Evolutionary conservation across 2,113 vertebrate genomes (phyloP), one percentile per base, ranked within the genome.

Genomic region (Trichomycterus rosablanca): DNA sequence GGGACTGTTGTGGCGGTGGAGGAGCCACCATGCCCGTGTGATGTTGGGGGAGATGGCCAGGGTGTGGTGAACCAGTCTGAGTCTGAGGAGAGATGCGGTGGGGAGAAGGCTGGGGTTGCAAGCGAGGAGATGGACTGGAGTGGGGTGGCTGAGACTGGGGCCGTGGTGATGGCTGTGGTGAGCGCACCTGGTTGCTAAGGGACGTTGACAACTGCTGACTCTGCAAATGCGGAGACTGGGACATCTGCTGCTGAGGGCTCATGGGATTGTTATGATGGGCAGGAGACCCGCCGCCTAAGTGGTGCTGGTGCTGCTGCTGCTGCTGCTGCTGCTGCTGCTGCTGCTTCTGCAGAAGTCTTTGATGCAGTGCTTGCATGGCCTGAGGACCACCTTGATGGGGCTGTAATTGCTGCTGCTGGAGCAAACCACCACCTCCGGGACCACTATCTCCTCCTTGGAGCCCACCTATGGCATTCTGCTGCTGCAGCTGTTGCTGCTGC

Each of bases 21-120:
- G 91, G 90, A 6, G 89, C 91, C 65, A 92, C 82, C 86, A 88
- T 88, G 28, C 74, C 80, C 15, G 82, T 73, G 42, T 89, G 91
- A 76, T 89, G 89, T 50, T 81, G 81, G 66, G 89, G 18, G 1
- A 85, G 66, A 59, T 87, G 87, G 2, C 73, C 76, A 0, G 81
- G 94, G 75, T 97, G 96, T 1, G 95, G 96, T 10, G 96, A 98
- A 59, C 92, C 94, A 14, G 73, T 87, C 63, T 86, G 84, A 12
- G 93, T 97, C 82, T 97, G 93, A 1, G 95, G 96, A 69, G 96
- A 96, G 52, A 96, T 95, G 16, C 93, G 94, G 78, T 98, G 95
- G 0, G 95, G 96, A 14, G 96, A 98, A 68, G 92, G 91, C 72
- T 97, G 94, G 59, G 95, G 94, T 52, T 97, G 96, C 93, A 95